phyloP scores from a whole-genome alignment of 2,888 invertebrate species.

The Antheraea yamamai region DNA sequence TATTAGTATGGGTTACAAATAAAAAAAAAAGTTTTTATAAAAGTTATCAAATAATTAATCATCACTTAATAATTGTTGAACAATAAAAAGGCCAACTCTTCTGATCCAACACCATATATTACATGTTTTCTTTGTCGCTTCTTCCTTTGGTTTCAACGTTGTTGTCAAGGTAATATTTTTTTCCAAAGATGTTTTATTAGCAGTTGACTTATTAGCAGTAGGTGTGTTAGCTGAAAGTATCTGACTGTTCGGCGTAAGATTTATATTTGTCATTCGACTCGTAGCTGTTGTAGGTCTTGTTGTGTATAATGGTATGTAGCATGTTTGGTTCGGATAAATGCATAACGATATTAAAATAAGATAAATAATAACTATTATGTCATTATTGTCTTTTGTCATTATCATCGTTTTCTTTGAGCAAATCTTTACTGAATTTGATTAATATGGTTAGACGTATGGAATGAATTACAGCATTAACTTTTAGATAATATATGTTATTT shows the following conservation, averaged over 20 bases:
- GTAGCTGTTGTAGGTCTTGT: conserved; percentile 14
- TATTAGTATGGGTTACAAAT: too few relatives aligned
- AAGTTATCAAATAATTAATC: conserved; percentile 33
- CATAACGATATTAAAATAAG: conserved; percentile 3
- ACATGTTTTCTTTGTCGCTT: conserved; percentile 35
- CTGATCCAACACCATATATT: conserved; percentile 59
- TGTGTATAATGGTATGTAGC: conserved; percentile 29
- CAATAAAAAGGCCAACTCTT: conserved; percentile 55
- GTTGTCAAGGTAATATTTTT: not conserved
- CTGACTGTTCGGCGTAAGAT: not conserved
- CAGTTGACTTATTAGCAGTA: not conserved
- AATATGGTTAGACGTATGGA: not conserved
- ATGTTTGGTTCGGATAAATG: conserved; percentile 16
- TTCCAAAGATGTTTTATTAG: conserved; percentile 12
- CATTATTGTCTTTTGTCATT: not conserved
- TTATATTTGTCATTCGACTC: not conserved
- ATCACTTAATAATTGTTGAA: conserved; percentile 58
- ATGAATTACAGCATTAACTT: not conserved
- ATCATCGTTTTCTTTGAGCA: not conserved
- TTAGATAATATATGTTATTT: not conserved
- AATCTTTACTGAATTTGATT: not conserved
- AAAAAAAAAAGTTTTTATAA: not conserved
- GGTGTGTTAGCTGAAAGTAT: conserved; percentile 14
- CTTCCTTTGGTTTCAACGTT: conserved; percentile 17
- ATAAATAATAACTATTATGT: not conserved